A percentile compares a stretch with the other conserved stretches of the same genome.
phyloP scores from a whole-genome alignment of 1,140 invertebrate genomes.

The Heterodera schachtii region DNA sequence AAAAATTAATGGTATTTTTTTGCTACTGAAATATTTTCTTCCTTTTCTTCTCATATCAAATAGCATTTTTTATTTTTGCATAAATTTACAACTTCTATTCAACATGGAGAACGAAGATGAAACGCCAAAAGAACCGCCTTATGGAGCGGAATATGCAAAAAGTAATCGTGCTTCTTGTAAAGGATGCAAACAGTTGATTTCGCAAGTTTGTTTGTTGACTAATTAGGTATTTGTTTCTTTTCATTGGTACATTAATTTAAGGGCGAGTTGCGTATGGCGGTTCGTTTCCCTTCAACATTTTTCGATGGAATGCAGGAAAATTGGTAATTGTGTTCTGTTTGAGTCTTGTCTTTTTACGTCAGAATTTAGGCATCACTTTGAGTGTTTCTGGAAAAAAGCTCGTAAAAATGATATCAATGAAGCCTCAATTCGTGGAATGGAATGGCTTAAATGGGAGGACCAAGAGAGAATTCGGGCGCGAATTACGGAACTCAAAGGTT shows the following conservation, averaged over 20 bases:
- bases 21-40: too few relatives aligned
- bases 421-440: slow-evolving; percentile 56
- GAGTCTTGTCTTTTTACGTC: not conserved
- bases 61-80: too few relatives aligned
- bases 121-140: slow-evolving; percentile 31
- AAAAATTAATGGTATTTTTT: too few relatives aligned
- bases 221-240: slow-evolving; percentile 30
- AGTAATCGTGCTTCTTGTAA: slow-evolving; percentile 79
- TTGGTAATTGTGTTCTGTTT: slow-evolving; percentile 37
- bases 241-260: slow-evolving; percentile 26
- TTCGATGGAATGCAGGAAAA: slow-evolving; percentile 60
- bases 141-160: slow-evolving; percentile 82
- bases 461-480: slow-evolving; percentile 50
- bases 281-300: slow-evolving; percentile 42
- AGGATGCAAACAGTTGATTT: slow-evolving; percentile 83
- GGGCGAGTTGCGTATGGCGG: slow-evolving; percentile 49
- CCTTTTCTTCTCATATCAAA: too few relatives aligned
- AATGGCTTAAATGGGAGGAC: slow-evolving; percentile 57
- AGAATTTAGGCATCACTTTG: slow-evolving; percentile 79
- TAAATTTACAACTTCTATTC: too few relatives aligned
- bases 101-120: slow-evolving; percentile 25
- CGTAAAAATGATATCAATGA: slow-evolving; percentile 51
- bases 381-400: slow-evolving; percentile 76
- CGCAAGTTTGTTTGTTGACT: slow-evolving; percentile 70
- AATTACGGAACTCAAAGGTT: slow-evolving; percentile 46